These are phyloP conservation scores for Xanthorhoe designata DNA, from an alignment of 2,888 invertebrate genomes.

Conservation along the genomic window DNA sequence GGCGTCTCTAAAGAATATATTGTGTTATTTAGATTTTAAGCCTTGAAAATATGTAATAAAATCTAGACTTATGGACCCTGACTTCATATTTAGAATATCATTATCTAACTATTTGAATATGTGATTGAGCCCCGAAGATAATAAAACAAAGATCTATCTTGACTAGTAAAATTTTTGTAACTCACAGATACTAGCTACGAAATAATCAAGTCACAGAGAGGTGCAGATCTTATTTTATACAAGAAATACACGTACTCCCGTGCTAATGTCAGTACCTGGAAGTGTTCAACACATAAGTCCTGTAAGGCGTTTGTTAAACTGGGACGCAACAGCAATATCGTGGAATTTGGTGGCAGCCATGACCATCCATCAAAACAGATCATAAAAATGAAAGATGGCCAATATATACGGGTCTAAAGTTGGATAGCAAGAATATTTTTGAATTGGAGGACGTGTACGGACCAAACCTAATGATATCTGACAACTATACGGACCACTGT, in stretches of 20 bases:
- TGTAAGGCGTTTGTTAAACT: neutral
- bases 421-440: too few species aligned
- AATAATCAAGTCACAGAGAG: slow-evolving; percentile 29
- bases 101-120: too few species aligned
- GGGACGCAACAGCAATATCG: neutral
- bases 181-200: slow-evolving; percentile 1
- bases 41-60: too few species aligned
- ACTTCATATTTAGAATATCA: too few species aligned
- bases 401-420: neutral
- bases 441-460: too few species aligned
- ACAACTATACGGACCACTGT: too few species aligned
- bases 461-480: too few species aligned
- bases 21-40: too few species aligned
- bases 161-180: neutral
- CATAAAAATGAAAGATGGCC: slow-evolving; percentile 5
- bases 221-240: slow-evolving; percentile 7
- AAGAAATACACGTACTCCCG: slow-evolving; percentile 4
- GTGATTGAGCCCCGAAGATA: too few species aligned
- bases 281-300: slow-evolving; percentile 6
- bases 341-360: neutral
- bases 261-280: slow-evolving; percentile 3
- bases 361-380: slow-evolving; percentile 1
- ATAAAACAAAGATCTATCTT: too few species aligned
- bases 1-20: too few species aligned
- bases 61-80: too few species aligned